Conservation (phyloP, 2,797 vertebrate species). For the Megaceryle alcyon region DNA sequence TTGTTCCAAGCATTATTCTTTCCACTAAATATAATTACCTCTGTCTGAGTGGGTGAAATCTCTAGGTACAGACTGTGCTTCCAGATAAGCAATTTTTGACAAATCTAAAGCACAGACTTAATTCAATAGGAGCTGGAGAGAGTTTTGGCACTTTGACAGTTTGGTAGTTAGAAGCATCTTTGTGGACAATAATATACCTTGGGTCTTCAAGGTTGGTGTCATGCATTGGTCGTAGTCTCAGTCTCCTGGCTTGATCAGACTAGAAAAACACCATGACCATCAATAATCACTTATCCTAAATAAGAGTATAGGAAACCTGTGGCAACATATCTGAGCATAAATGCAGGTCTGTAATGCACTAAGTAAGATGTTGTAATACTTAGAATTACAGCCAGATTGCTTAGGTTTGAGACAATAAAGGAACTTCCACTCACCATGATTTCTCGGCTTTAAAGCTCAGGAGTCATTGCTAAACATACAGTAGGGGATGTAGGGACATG, state of each 20-base stretch:
- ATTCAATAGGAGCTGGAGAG: not conserved
- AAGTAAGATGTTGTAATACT: not conserved
- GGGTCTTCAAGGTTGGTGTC: not conserved
- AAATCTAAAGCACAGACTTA: not conserved
- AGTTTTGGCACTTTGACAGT: not conserved
- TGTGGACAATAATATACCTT: not conserved
- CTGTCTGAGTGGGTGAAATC: not conserved
- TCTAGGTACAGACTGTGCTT: not conserved
- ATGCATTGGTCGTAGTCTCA: not conserved
- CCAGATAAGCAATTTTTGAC: not conserved
- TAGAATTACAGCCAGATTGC: not conserved
- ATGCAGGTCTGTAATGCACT: not conserved
- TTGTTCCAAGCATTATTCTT: not conserved
- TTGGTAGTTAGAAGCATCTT: not conserved
- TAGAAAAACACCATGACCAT: not conserved
- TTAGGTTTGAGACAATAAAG: not conserved
- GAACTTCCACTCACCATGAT: not conserved
- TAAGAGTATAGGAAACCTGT: not conserved
- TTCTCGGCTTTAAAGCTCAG: not conserved
- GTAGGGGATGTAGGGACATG: not conserved
- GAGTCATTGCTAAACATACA: not conserved
- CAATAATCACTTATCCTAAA: not conserved
- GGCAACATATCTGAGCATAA: not conserved
- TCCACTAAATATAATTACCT: not conserved
- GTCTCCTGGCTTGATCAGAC: not conserved